These are phyloP conservation scores for Patella pellucida DNA, from an alignment of 2,888 invertebrate species.

Conservation along the genomic window DNA sequence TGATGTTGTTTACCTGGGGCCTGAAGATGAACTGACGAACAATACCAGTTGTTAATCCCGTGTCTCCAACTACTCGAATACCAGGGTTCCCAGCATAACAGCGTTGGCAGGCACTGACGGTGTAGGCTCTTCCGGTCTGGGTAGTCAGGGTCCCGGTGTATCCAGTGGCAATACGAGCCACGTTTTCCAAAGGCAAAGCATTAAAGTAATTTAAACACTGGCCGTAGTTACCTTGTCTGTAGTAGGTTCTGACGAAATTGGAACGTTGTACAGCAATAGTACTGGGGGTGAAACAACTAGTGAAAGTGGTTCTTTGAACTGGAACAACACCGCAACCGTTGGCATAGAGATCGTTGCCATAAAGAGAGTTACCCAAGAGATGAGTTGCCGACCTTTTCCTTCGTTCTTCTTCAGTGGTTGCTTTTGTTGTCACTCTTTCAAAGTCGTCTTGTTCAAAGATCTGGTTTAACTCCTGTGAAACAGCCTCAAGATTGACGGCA, in stretches of 20 bases:
- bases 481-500: no score
- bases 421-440: no score
- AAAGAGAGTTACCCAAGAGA: neutral
- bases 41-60: neutral
- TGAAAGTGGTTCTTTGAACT: neutral
- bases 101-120: neutral
- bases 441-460: no score
- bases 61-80: neutral
- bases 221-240: neutral
- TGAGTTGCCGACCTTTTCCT: neutral
- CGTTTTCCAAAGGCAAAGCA: neutral
- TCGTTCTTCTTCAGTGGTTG: neutral
- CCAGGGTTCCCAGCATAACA: conserved; percentile 2
- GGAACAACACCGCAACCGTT: neutral
- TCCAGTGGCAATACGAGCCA: neutral
- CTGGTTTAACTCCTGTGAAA: no score
- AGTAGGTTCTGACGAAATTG: neutral
- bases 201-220: neutral
- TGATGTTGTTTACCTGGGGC: no score
- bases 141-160: neutral
- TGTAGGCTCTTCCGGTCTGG: neutral
- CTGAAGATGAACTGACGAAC: neutral
- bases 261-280: neutral
- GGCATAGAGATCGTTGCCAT: neutral
- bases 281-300: neutral